A percentile compares a stretch with the other conserved stretches of the same genome.
These are phyloP conservation scores for Alectura lathami DNA, from an alignment of 2,113 vertebrate species.

Conservation along the genomic window DNA sequence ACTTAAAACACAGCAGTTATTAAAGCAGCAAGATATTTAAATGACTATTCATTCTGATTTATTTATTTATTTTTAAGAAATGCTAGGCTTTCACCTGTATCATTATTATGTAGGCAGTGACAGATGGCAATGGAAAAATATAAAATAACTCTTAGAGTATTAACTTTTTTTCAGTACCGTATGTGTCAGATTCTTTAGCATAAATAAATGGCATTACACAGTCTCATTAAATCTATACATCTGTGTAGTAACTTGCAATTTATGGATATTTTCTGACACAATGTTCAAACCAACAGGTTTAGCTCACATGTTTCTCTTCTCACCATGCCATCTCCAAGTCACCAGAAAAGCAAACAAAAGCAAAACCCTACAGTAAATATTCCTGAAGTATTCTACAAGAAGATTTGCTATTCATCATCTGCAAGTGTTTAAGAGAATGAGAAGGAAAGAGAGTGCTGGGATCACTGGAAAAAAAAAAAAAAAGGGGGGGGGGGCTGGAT, in stretches of 20 bases:
- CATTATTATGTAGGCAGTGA: conserved; percentile 71
- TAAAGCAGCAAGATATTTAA: conserved; percentile 66
- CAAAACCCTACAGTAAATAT: conserved; percentile 67
- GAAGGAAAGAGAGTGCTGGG: not conserved
- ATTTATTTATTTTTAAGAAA: conserved; percentile 5
- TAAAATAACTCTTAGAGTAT: conserved; percentile 70
- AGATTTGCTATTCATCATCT: conserved; percentile 60
- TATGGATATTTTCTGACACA: conserved; percentile 74
- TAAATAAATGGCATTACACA: conserved; percentile 74
- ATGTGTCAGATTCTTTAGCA: conserved; percentile 73
- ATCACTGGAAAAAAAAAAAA: conserved; percentile 15
- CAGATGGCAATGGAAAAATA: conserved; percentile 73
- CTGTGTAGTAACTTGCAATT: conserved; percentile 74
- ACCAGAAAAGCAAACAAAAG: conserved; percentile 74
- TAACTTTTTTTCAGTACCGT: conserved; percentile 71
- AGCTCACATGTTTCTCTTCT: conserved; percentile 74
- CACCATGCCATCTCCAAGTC: conserved; percentile 70
- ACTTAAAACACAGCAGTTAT: conserved; percentile 57
- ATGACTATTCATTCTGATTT: conserved; percentile 55
- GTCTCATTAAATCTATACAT: conserved; percentile 78
- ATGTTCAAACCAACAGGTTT: conserved; percentile 75
- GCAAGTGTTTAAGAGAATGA: not conserved
- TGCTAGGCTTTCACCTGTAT: conserved; percentile 66
- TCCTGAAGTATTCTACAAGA: conserved; percentile 47
- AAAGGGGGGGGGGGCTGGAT: too few relatives aligned